These are phyloP conservation scores for Autographa pulchrina DNA, from an alignment of 2,888 invertebrate genomes.

Conservation along the genomic window DNA sequence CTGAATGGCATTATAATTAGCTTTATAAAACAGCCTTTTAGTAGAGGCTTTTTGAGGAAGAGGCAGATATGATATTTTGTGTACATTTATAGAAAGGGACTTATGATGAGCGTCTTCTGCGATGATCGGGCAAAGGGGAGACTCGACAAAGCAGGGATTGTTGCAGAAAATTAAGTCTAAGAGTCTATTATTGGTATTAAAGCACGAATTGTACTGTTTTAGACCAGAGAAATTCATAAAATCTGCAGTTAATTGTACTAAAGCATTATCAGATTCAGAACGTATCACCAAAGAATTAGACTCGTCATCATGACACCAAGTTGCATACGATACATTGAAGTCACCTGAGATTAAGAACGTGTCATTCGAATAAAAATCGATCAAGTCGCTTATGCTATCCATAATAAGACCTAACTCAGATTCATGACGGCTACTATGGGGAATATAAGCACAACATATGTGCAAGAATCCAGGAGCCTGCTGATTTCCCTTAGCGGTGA, in stretches of 20 bases:
- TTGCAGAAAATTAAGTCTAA: conserved; percentile 28
- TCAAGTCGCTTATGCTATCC: conserved; percentile 16
- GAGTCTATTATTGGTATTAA: conserved; percentile 27
- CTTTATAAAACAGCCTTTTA: conserved; percentile 7
- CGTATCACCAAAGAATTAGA: conserved; percentile 14
- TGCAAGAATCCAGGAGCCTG: conserved; percentile 9
- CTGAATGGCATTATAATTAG: conserved; percentile 2
- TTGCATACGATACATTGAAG: conserved; percentile 32
- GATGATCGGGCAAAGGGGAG: conserved; percentile 13
- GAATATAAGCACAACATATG: conserved; percentile 24
- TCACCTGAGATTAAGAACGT: conserved; percentile 24
- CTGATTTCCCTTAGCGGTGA: background rate
- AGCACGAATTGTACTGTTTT: conserved; percentile 23
- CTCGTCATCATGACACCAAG: conserved; percentile 11
- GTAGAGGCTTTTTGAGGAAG: conserved; percentile 10
- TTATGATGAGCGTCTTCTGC: conserved; percentile 26
- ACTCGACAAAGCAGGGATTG: background rate
- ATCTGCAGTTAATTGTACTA: conserved; percentile 25
- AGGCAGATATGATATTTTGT: conserved; percentile 10
- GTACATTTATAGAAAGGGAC: conserved; percentile 13
- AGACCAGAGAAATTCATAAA: conserved; percentile 31
- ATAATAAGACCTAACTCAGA: conserved; percentile 17
- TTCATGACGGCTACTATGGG: conserved; percentile 24
- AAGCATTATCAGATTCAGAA: conserved; percentile 13
- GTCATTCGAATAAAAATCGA: conserved; percentile 17